Evolutionary conservation across 1,140 invertebrate species (phyloP), one percentile per base, ranked within the genome.

Genomic region (Drosophila sturtevanti): DNA sequence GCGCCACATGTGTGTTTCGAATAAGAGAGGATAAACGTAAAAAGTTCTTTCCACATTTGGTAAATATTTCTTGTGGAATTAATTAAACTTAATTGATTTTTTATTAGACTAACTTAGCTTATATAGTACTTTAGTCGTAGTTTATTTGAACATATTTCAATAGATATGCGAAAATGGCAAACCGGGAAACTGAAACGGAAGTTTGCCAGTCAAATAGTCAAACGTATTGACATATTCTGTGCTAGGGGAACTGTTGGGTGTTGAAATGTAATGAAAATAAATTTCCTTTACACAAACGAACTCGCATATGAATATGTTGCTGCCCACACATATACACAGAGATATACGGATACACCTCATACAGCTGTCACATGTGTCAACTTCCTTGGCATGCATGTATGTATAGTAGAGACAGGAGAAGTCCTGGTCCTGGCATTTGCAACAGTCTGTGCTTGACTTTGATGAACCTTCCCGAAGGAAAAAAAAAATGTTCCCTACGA

Each of bases 51-150:
- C 62, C 56, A 52, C 64, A 63, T 38, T 51, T 56, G 48, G 55
- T 61, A 75, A 56, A 24, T 27, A 66, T 31, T 58, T 64, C 72
- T 82, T 72, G 65, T 70, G 60, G 75, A 86, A 77, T 82, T 87
- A 87, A 87, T 87, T 86, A 79, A 79, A 86, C 79, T 81, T 86
- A 86, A 89, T 86, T 86, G 82, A 87, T 79, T 86, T 84, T 79
- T 78, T 38, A 69, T 71, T 74, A 66, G 9, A 48, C 41, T 48
- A 48, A 48, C 68, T 61, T 34, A 70, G 69, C 81, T 74, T 65
- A 68, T 51, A 70, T 72, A 74, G 74, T 87, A 70, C 78, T n/a
- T n/a, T 31, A 31, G 27, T 31, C 16, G 12, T 16, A 21, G 35
- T 51, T 7, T 21, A 14, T 2, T 48, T 48, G 18, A n/a, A 62